These are phyloP conservation scores for Latrodectus geometricus DNA, from an alignment of 1,140 invertebrate genomes.

Conservation along the genomic window DNA sequence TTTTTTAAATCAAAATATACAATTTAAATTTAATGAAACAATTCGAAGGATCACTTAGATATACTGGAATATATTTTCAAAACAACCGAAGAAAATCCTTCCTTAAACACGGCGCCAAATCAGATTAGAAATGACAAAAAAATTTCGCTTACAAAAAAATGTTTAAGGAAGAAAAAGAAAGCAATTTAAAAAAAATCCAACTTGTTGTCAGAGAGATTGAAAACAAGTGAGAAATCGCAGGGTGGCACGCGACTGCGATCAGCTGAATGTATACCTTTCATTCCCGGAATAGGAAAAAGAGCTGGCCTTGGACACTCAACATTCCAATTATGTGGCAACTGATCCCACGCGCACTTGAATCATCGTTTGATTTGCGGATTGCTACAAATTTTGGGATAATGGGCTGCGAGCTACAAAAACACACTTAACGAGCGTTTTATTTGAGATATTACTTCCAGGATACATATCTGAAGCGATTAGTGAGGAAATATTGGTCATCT, in stretches of 20 bases:
- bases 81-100: background rate
- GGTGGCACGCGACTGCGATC: background rate
- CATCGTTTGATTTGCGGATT: background rate
- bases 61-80: background rate
- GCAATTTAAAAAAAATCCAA: background rate
- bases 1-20: too few species aligned
- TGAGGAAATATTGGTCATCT: background rate
- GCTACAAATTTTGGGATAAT: background rate
- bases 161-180: background rate
- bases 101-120: background rate
- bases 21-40: too few species aligned
- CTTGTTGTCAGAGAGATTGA: background rate
- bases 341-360: background rate
- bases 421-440: background rate
- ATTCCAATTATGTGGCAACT: background rate
- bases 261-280: background rate
- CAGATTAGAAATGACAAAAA: background rate
- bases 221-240: background rate
- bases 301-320: background rate
- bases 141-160: background rate
- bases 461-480: background rate
- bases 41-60: background rate
- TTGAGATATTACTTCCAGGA: background rate
- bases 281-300: background rate
- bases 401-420: background rate